A percentile compares a stretch with the other conserved stretches of the same genome.
These are phyloP conservation scores for Malacosoma neustria DNA, from an alignment of 2,888 invertebrate species.

Conservation along the genomic window DNA sequence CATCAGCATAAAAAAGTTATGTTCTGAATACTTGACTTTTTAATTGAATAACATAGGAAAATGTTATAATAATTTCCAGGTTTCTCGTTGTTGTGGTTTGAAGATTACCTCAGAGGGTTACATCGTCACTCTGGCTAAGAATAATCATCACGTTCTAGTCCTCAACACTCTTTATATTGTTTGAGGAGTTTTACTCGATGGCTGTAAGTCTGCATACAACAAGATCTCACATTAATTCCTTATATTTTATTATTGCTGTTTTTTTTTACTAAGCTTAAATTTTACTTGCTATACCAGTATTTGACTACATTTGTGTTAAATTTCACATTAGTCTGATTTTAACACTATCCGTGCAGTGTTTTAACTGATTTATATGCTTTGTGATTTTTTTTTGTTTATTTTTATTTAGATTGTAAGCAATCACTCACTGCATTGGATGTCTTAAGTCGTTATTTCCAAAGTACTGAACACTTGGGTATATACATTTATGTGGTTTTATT, in stretches of 20 bases:
- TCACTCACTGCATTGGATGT: constrained; percentile 54
- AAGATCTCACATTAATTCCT: constrained; percentile 75
- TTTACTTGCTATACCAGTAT: constrained; percentile 73
- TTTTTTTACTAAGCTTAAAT: constrained; percentile 61
- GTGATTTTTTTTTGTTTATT: constrained; percentile 43
- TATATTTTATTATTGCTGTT: constrained; percentile 73
- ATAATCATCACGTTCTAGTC: constrained; percentile 98
- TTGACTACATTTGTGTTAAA: constrained; percentile 67
- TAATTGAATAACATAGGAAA: too few species aligned
- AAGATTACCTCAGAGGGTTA: constrained; percentile 98
- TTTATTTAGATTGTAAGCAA: constrained; percentile 42
- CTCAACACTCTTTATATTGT: constrained; percentile 95
- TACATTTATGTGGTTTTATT: constrained; percentile 40
- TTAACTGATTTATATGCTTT: constrained; percentile 41
- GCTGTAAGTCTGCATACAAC: constrained; percentile 75
- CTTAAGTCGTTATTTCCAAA: constrained; percentile 65
- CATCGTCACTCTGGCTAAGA: constrained; percentile 97
- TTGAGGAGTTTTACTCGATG: constrained; percentile 78
- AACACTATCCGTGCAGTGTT: constrained; percentile 55
- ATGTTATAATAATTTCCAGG: too few species aligned
- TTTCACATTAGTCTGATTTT: constrained; percentile 67
- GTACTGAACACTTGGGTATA: constrained; percentile 61
- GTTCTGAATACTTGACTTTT: too few species aligned
- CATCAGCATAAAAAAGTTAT: too few species aligned
- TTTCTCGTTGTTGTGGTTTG: constrained; percentile 97